Evolutionary conservation across 1,140 invertebrate genomes (phyloP), one percentile per base, ranked within the genome.

Genomic region (Aphis craccivora): DNA sequence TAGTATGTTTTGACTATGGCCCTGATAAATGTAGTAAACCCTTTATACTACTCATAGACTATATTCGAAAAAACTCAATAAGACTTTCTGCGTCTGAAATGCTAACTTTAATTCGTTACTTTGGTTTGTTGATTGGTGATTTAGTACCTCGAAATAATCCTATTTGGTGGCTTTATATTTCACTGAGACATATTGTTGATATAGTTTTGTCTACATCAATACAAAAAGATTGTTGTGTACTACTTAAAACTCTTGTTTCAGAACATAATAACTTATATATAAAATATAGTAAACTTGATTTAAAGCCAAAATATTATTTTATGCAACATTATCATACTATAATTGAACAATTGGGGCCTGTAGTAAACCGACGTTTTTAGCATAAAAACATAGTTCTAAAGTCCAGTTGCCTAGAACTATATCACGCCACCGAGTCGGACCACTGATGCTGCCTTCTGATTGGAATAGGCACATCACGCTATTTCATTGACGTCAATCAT

Each of bases 1-100:
- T 55, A 55, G 53, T 55, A 23, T 55, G 53, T 55, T 67, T 67
- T 67, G 51, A 53, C 20, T 53, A 6, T 53, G 51, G 51, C 20
- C 51, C 51, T 53, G 51, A 53, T 53, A 67, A 81, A 81, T n/a
- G 67, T n/a, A 81, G n/a, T 81, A 81, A 81, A 67, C 60, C 60
- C 25, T 67, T 25, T 67, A 25, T 67, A 25, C 30, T 67, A 67
- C 25, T 30, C 30, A 67, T 30, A 25, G 60, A 30, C 60, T 11
- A 67, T 67, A 67, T 67, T 67, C 60, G 60, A 30, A 67, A 67
- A 30, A 30, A 67, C 30, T 30, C 60, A 11, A 67, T 67, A 67
- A 67, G 60, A 67, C 60, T 30, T 67, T 67, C 60, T 67, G 60
- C 60, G 8, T 67, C 25, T 30, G 60, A 67, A 30, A 67, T 67